Conservation (phyloP, 2,888 invertebrate species). For the Polyommatus icarus region DNA sequence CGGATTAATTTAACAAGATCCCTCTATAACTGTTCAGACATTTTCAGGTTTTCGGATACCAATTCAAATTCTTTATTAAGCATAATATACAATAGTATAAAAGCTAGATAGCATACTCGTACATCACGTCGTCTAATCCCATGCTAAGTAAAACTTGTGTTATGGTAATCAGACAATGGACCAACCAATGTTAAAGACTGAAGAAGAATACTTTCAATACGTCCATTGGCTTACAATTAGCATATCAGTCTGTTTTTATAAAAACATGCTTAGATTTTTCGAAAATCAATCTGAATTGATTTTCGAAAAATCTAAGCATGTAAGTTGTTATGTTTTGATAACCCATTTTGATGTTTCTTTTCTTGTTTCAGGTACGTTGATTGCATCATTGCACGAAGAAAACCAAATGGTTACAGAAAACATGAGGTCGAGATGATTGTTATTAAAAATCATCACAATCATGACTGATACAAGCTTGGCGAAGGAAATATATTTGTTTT, state of each 20-base stretch:
- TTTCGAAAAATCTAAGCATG: too few species aligned
- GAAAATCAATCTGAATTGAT: too few species aligned
- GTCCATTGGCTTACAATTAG: too few species aligned
- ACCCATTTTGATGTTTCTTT: neutral
- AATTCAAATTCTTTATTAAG: neutral
- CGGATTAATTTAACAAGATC: neutral
- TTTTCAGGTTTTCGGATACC: neutral
- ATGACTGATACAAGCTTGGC: neutral
- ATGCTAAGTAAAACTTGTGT: too few species aligned
- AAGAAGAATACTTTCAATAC: too few species aligned
- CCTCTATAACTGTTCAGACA: neutral
- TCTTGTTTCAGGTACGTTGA: conserved; percentile 14
- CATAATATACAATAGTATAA: too few species aligned
- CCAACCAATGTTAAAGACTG: too few species aligned
- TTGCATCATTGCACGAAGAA: neutral
- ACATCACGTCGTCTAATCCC: too few species aligned
- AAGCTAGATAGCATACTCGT: neutral
- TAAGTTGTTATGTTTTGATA: neutral
- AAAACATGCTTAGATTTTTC: too few species aligned
- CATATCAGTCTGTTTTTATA: too few species aligned
- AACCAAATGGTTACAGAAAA: neutral
- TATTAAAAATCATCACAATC: neutral
- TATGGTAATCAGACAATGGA: too few species aligned
- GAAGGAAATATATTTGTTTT: neutral
- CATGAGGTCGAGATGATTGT: neutral